Evolutionary conservation across 1,140 invertebrate genomes (phyloP).

Genomic region (Ceratina japonica): DNA sequence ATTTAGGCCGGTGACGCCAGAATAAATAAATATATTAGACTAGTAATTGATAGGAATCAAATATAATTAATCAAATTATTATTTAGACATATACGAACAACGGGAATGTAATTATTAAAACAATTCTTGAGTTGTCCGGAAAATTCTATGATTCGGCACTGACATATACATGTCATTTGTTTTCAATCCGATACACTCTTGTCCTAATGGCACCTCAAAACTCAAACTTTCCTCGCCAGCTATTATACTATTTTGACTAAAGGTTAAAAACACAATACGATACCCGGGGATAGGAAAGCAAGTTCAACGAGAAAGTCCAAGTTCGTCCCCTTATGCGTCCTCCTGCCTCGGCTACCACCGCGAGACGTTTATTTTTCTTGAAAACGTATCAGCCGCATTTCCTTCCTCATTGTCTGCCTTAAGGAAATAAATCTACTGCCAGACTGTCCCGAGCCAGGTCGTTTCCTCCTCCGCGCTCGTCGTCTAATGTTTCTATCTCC

Average conservation of each 20-base stretch:
- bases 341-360: conserved; percentile 28
- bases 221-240: not conserved
- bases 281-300: conserved; percentile 57
- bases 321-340: conserved; percentile 34
- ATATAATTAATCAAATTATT: too few species aligned
- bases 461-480: conserved; percentile 27
- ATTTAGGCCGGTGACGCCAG: too few species aligned
- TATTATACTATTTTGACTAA: conserved; percentile 53
- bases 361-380: conserved; percentile 71
- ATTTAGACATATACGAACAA: too few species aligned
- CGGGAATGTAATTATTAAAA: too few species aligned
- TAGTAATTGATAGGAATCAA: too few species aligned
- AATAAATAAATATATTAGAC: too few species aligned
- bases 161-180: not conserved
- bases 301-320: conserved; percentile 47
- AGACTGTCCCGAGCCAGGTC: conserved; percentile 31
- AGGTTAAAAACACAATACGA: conserved; percentile 55
- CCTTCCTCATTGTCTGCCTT: conserved; percentile 71
- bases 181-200: too few species aligned
- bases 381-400: conserved; percentile 71
- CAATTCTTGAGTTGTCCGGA: too few species aligned
- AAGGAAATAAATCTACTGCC: conserved; percentile 69
- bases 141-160: too few species aligned
- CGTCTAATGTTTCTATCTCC: conserved; percentile 4
- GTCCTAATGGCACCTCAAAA: too few species aligned